These are phyloP conservation scores for Brenthis hecate DNA, from an alignment of 2,888 invertebrate genomes.

Conservation along the genomic window DNA sequence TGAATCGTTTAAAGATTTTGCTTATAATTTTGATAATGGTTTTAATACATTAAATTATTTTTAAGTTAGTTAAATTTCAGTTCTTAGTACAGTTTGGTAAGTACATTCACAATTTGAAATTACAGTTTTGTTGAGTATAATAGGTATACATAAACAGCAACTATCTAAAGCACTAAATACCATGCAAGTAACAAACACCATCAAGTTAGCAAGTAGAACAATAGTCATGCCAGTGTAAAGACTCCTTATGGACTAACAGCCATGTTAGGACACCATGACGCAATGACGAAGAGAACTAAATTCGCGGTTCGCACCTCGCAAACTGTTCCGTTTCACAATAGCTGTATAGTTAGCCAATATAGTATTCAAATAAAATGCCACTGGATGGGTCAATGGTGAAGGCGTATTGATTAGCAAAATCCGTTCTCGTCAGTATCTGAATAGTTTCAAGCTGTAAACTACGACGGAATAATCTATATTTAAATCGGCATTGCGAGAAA, in stretches of 20 bases:
- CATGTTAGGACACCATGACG: slow-evolving; percentile 37
- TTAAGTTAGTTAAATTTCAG: too few species aligned
- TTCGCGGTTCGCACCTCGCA: slow-evolving; percentile 24
- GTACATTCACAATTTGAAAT: too few species aligned
- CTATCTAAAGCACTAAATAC: too few species aligned
- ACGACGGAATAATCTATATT: neutral
- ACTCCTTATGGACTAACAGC: slow-evolving; percentile 26
- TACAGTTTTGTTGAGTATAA: too few species aligned
- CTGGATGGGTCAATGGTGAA: slow-evolving; percentile 19
- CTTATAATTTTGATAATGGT: too few species aligned
- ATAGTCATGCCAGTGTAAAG: slow-evolving; percentile 14
- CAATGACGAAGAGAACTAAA: slow-evolving; percentile 36
- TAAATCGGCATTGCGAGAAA: neutral
- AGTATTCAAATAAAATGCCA: slow-evolving; percentile 10
- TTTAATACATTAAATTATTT: too few species aligned
- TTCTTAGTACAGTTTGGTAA: too few species aligned
- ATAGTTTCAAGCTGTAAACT: neutral
- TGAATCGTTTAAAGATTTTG: neutral
- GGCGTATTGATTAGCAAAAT: slow-evolving; percentile 18
- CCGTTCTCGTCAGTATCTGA: neutral
- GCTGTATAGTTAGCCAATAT: slow-evolving; percentile 15
- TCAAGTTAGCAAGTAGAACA: slow-evolving; percentile 1
- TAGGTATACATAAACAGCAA: too few species aligned
- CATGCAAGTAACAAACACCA: too few species aligned
- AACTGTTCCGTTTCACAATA: slow-evolving; percentile 31